Evolutionary conservation across 1,140 invertebrate species (phyloP), one percentile per base, ranked within the genome.

Genomic region (Orussus abietinus): DNA sequence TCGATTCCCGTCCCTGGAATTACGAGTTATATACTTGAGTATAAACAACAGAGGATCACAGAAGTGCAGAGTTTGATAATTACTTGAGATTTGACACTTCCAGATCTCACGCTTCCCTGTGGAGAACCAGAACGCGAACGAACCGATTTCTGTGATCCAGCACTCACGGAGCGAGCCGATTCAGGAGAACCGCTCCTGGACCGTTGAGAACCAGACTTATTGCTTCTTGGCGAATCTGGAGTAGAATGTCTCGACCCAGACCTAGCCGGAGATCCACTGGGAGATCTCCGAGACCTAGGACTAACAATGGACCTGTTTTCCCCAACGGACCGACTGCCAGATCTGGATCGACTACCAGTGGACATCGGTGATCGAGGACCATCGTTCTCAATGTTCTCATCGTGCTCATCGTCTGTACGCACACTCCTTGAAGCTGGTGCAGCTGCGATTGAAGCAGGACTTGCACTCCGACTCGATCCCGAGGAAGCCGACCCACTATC

Each of bases 401-500:
- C n/a, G n/a, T n/a, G n/a, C 13, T 62, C 57, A 32, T 55, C 57
- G 18, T 61, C 66, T 0, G 64, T 64, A 25, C 52, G 53, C 9
- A 64, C 57, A 7, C 49, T 62, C 45, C 51, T 43, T 15, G 47
- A 55, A 40, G 55, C 55, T 19, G 36, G 66, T 38, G 18, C 45
- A 20, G 32, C 60, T 38, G 45, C 57, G 50, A 31, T 64, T 42
- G 42, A 58, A 11, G 41, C 55, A 40, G 39, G 69, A 56, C 43
- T 58, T n/a, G 14, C 55, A 44, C 51, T 68, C 3, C 37, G 67
- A 59, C 55, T 74, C 38, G 51, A 75, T 49, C 58, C 69, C 43
- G 47, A 71, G 0, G 66, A 68, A n/a, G 15, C 60, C 2, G 66
- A 67, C 4, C 55, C 69, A 49, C 67, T 74, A 3, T 74, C 72